Evolutionary conservation across 2,888 invertebrate genomes (phyloP).

Genomic region (Chesias legatella): DNA sequence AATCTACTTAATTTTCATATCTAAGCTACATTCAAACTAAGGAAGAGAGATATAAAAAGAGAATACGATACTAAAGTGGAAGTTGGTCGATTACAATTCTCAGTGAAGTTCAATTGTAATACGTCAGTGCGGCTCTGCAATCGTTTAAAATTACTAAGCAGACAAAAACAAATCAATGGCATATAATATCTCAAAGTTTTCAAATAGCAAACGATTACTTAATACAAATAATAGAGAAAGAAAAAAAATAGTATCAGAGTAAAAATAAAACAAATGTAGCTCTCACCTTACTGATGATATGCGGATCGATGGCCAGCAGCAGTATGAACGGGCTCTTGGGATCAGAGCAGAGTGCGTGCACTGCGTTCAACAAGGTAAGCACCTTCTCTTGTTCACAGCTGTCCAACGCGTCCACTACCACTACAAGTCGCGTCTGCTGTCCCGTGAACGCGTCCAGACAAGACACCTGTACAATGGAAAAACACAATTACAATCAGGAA

Average conservation of each 20-base stretch:
- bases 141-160: too few species aligned
- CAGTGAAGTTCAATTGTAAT: too few species aligned
- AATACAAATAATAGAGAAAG: too few species aligned
- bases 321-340: slow-evolving; percentile 97
- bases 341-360: slow-evolving; percentile 96
- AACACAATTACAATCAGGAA: too few species aligned
- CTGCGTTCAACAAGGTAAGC: slow-evolving; percentile 93
- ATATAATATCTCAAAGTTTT: too few species aligned
- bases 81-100: too few species aligned
- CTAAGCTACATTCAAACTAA: slow-evolving; percentile 14
- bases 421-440: slow-evolving; percentile 96
- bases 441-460: slow-evolving; percentile 96
- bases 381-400: slow-evolving; percentile 99
- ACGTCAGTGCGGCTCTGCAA: too few species aligned
- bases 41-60: not conserved
- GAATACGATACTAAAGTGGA: too few species aligned
- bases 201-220: too few species aligned
- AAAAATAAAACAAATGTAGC: slow-evolving; percentile 17
- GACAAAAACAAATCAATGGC: too few species aligned
- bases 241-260: not conserved
- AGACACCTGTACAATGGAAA: slow-evolving; percentile 82
- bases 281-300: slow-evolving; percentile 95
- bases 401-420: slow-evolving; percentile 98
- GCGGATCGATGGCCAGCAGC: slow-evolving; percentile 98
- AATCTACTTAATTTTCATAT: slow-evolving; percentile 37